A percentile compares a stretch with the other conserved stretches of the same genome.
These are phyloP conservation scores for Pyrgilauda ruficollis DNA, from an alignment of 2,113 vertebrate species.

Conservation along the genomic window DNA sequence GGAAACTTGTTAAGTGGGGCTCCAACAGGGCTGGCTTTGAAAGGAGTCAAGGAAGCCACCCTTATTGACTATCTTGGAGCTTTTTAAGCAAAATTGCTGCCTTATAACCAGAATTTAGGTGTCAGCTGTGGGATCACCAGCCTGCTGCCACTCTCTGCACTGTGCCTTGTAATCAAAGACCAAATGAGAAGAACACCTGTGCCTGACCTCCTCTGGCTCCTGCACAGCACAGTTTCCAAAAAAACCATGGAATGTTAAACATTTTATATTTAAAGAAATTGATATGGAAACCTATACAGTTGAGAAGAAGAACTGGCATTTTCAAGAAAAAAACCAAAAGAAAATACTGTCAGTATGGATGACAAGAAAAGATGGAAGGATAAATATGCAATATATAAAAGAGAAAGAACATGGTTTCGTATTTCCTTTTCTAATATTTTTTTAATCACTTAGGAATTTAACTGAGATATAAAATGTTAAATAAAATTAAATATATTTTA, in stretches of 20 bases:
- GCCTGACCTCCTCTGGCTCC: not conserved
- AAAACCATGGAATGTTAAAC: not conserved
- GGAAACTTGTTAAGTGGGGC: not conserved
- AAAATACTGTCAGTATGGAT: not conserved
- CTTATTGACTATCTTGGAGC: not conserved
- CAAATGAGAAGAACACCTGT: not conserved
- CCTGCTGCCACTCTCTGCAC: not conserved
- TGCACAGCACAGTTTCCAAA: not conserved
- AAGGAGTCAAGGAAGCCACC: not conserved
- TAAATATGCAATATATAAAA: not conserved
- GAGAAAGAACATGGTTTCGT: not conserved
- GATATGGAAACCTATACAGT: not conserved
- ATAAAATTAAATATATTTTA: not conserved
- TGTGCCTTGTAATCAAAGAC: not conserved
- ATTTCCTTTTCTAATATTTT: not conserved
- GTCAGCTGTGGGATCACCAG: not conserved
- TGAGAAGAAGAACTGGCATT: not conserved
- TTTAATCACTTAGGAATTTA: not conserved
- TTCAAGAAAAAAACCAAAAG: not conserved
- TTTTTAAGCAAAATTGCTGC: not conserved
- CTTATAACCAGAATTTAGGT: not conserved
- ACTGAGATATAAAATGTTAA: not conserved
- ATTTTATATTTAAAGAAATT: not conserved
- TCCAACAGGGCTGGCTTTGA: not conserved
- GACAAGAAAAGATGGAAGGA: not conserved